Percentiles rank a stretch among this genome's conserved stretches.
These are phyloP conservation scores for Plecotus auritus DNA, from an alignment of 2,113 vertebrate species.

Conservation along the genomic window DNA sequence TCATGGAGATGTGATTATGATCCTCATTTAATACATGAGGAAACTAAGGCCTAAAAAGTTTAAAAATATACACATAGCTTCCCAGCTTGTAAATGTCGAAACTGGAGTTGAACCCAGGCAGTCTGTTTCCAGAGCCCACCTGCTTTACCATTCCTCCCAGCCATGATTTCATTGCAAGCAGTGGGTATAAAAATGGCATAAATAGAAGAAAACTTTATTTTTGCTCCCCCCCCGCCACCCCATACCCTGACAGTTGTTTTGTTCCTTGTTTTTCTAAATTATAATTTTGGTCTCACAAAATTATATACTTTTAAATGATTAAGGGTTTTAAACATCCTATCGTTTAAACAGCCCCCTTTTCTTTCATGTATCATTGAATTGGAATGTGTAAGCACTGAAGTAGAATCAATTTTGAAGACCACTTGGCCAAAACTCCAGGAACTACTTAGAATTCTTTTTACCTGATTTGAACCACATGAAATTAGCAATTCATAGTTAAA, in stretches of 20 bases:
- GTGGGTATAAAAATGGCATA: neutral
- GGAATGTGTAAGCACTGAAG: neutral
- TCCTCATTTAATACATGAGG: neutral
- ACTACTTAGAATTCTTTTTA: neutral
- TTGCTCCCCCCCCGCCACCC: neutral
- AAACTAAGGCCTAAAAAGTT: neutral
- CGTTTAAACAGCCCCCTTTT: neutral
- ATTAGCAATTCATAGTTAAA: neutral
- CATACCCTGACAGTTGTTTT: neutral
- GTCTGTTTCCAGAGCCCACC: neutral
- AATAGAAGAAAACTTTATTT: neutral
- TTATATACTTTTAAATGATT: slow-evolving; percentile 1
- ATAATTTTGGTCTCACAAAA: neutral
- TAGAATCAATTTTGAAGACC: neutral
- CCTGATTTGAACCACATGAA: neutral
- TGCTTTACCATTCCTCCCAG: neutral
- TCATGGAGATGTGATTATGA: neutral
- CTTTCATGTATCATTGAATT: neutral
- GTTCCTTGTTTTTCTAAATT: slow-evolving; percentile 9
- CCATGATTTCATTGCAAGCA: neutral
- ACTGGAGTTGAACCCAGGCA: neutral
- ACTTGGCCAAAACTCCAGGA: neutral
- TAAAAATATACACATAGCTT: neutral
- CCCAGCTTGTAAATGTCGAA: neutral
- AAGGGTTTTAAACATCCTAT: neutral